Percentiles rank a stretch among this genome's conserved stretches.
Evolutionary conservation across 2,797 vertebrate genomes (phyloP).

Genomic region (Scomberomorus guttatus): DNA sequence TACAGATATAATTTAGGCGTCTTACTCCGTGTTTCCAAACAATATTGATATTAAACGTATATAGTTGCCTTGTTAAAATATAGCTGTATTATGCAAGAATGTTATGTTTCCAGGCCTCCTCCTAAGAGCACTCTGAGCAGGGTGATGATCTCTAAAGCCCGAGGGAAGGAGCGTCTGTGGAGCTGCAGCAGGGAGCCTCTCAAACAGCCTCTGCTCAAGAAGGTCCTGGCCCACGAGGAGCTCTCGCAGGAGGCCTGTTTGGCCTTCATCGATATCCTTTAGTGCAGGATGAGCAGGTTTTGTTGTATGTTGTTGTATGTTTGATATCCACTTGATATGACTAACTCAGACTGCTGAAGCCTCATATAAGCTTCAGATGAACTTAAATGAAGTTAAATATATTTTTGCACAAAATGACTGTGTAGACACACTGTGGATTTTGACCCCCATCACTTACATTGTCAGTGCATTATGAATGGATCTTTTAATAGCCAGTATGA

Average conservation of each 20-base stretch:
- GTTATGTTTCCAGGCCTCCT: constrained; percentile 83
- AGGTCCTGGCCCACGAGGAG: constrained; percentile 93
- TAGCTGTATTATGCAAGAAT: too few species aligned
- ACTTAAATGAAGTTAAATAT: too few species aligned
- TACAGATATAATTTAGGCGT: not conserved
- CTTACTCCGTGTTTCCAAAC: not conserved
- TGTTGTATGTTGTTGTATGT: not conserved
- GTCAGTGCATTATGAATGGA: too few species aligned
- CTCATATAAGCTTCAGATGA: too few species aligned
- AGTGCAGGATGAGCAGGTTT: not conserved
- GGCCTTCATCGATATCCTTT: constrained; percentile 96
- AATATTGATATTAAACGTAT: not conserved
- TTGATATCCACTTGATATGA: too few species aligned
- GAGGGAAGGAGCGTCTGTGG: constrained; percentile 95
- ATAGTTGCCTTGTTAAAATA: not conserved
- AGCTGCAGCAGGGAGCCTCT: constrained; percentile 94
- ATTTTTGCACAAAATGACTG: too few species aligned
- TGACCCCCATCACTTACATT: too few species aligned
- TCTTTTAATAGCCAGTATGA: too few species aligned
- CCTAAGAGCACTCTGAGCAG: constrained; percentile 94
- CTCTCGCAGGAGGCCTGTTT: constrained; percentile 95
- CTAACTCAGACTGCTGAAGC: too few species aligned
- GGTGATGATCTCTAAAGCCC: constrained; percentile 94
- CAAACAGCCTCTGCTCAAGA: constrained; percentile 96
- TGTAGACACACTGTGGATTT: too few species aligned